Conservation (phyloP, 1,140 invertebrate species). For the Pantala flavescens region DNA sequence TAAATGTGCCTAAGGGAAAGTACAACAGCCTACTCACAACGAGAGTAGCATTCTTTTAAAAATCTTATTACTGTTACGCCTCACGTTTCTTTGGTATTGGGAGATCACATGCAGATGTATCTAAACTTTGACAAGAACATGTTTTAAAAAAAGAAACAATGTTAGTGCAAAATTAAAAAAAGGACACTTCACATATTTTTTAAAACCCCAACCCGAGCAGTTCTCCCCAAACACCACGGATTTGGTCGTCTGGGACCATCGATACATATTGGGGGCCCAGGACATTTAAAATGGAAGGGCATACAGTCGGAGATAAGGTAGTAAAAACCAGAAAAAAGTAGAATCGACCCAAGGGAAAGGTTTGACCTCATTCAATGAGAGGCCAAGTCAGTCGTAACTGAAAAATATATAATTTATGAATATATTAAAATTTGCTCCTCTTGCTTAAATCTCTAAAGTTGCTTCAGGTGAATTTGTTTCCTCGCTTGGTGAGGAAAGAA, state of each 20-base stretch:
- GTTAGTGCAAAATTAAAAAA: conserved; percentile 14
- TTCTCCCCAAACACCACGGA: background rate
- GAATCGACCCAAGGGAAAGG: background rate
- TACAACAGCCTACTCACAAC: conserved; percentile 17
- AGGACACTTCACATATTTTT: conserved; percentile 14
- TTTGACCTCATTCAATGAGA: conserved; percentile 5
- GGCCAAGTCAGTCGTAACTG: background rate
- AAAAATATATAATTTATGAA: conserved; percentile 4
- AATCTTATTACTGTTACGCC: background rate
- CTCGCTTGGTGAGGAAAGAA: background rate
- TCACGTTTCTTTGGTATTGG: conserved; percentile 23
- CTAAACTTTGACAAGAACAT: conserved; percentile 15
- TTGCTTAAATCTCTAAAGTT: background rate
- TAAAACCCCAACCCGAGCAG: background rate
- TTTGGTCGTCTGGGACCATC: background rate
- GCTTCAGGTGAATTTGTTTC: background rate
- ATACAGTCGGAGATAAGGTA: background rate
- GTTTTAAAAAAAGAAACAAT: conserved; percentile 11
- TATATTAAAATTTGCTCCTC: background rate
- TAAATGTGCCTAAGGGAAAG: conserved; percentile 19
- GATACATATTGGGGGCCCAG: background rate
- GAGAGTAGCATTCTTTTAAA: conserved; percentile 19
- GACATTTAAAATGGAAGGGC: background rate
- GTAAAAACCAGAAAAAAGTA: background rate
- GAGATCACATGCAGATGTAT: conserved; percentile 22